These are phyloP conservation scores for Synanthedon myopaeformis DNA, from an alignment of 2,888 invertebrate genomes.

Conservation along the genomic window DNA sequence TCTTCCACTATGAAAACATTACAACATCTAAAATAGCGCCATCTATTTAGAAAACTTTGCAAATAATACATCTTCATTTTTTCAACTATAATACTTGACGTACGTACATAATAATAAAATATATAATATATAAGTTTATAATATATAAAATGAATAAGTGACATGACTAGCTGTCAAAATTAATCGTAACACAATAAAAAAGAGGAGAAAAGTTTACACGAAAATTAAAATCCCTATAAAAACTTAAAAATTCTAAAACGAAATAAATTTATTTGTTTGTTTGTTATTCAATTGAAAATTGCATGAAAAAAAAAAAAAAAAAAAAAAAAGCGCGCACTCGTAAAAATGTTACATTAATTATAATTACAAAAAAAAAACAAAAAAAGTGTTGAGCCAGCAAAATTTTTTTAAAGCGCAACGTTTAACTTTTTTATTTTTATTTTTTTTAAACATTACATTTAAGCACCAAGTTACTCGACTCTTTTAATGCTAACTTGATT, in stretches of 20 bases:
- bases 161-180: slow-evolving; percentile 48
- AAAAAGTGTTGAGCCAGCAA: slow-evolving; percentile 52
- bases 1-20: slow-evolving; percentile 59
- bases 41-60: slow-evolving; percentile 46
- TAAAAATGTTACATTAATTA: too few species aligned
- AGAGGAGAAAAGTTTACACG: too few species aligned
- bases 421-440: slow-evolving; percentile 17
- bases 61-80: slow-evolving; percentile 8
- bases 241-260: too few species aligned
- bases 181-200: background rate
- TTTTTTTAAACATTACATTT: slow-evolving; percentile 17
- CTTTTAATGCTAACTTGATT: slow-evolving; percentile 24
- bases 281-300: too few species aligned
- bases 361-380: too few species aligned
- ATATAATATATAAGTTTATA: too few species aligned
- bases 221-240: too few species aligned
- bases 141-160: slow-evolving; percentile 28
- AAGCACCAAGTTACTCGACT: slow-evolving; percentile 44
- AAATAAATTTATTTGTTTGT: too few species aligned
- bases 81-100: slow-evolving; percentile 51
- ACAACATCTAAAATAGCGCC: slow-evolving; percentile 65
- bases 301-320: too few species aligned
- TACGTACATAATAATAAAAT: too few species aligned
- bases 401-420: slow-evolving; percentile 41
- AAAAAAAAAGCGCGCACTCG: too few species aligned